A percentile compares a stretch with the other conserved stretches of the same genome.
These are phyloP conservation scores for Formica exsecta DNA, from an alignment of 1,140 invertebrate species.

Conservation along the genomic window DNA sequence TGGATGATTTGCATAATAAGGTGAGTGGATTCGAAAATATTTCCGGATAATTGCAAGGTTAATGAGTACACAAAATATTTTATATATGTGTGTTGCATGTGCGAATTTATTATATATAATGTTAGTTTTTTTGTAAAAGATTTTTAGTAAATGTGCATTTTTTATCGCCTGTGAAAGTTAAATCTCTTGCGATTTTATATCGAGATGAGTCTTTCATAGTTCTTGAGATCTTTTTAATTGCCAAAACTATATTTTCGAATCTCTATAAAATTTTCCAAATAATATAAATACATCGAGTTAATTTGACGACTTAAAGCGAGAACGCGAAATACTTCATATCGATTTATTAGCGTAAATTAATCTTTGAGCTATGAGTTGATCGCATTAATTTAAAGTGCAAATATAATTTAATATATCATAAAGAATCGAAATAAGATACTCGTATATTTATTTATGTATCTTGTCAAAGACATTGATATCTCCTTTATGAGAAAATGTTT, in stretches of 20 bases:
- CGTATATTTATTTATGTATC: no score
- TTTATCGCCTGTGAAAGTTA: no score
- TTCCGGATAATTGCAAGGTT: not conserved
- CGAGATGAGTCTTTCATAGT: no score
- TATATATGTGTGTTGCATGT: no score
- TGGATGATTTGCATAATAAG: conserved; percentile 87
- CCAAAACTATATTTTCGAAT: conserved; percentile 13
- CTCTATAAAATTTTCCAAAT: not conserved
- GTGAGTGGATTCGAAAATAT: conserved; percentile 80
- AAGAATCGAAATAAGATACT: not conserved
- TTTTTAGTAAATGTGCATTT: not conserved
- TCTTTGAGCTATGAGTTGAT: not conserved
- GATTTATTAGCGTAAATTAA: not conserved
- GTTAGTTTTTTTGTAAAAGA: not conserved
- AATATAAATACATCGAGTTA: not conserved
- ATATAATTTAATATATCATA: not conserved
- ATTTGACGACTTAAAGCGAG: not conserved
- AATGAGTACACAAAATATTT: conserved; percentile 9
- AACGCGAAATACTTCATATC: not conserved
- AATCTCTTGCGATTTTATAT: no score
- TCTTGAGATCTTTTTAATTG: not conserved
- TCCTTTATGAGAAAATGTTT: not conserved
- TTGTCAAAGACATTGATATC: no score
- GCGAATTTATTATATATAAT: not conserved
- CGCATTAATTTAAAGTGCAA: not conserved